These are phyloP conservation scores for Cossypha dichroa DNA, from an alignment of 2,797 vertebrate genomes.

Conservation along the genomic window DNA sequence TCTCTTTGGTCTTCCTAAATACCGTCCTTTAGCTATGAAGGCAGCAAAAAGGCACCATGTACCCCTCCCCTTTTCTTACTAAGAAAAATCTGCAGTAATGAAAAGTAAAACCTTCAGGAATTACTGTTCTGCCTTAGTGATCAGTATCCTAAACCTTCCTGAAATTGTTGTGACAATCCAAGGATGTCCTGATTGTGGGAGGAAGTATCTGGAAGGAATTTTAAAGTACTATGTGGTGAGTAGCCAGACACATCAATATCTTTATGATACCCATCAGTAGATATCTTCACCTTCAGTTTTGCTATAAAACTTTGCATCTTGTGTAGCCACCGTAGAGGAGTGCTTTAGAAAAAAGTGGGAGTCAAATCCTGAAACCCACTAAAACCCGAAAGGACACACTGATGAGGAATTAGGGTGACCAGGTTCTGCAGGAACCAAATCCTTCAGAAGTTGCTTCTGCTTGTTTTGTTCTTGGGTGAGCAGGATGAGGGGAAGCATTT, in stretches of 20 bases:
- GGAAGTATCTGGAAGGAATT: not conserved
- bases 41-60: rapidly evolving
- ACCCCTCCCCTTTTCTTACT: not conserved
- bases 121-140: not conserved
- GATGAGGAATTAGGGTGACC: not conserved
- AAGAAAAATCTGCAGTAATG: not conserved
- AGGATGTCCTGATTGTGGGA: not conserved
- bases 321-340: not conserved
- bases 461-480: not conserved
- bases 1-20: not conserved
- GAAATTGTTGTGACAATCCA: not conserved
- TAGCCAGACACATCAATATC: not conserved
- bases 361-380: not conserved
- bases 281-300: not conserved
- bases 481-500: not conserved
- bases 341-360: not conserved
- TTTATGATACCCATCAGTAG: not conserved
- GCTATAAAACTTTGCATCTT: not conserved
- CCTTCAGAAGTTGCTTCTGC: not conserved
- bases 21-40: not conserved
- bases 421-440: not conserved
- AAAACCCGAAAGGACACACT: not conserved
- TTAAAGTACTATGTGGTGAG: not conserved
- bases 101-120: not conserved
- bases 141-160: not conserved